Evolutionary conservation across 2,797 vertebrate species (phyloP).

Genomic region (Hydrolagus colliei): DNA sequence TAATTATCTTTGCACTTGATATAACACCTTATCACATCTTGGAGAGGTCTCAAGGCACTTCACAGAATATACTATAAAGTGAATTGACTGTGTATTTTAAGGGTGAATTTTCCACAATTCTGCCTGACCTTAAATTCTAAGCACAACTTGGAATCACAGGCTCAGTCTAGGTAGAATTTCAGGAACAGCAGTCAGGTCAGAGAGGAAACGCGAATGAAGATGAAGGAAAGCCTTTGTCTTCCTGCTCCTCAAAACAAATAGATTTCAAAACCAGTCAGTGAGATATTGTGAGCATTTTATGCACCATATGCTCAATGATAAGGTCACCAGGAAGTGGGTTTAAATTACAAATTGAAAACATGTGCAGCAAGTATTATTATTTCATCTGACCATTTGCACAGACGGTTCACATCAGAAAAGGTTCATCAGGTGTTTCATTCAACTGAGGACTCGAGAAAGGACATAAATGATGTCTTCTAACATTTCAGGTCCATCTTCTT

Average conservation of each 20-base stretch:
- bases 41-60: too few species aligned
- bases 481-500: too few species aligned
- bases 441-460: not conserved
- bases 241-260: not conserved
- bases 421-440: not conserved
- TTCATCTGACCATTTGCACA: not conserved
- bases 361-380: not conserved
- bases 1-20: too few species aligned
- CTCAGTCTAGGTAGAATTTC: too few species aligned
- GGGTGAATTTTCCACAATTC: too few species aligned
- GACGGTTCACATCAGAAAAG: not conserved
- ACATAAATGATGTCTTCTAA: not conserved
- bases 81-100: too few species aligned
- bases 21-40: too few species aligned
- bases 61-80: too few species aligned
- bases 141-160: too few species aligned
- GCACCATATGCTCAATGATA: not conserved
- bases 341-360: not conserved
- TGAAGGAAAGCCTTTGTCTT: not conserved
- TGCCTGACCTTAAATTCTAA: too few species aligned
- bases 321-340: not conserved
- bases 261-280: not conserved
- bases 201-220: not conserved
- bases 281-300: not conserved
- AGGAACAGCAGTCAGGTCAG: not conserved